Conservation (phyloP, 2,113 vertebrate genomes). For the Caracal caracal region DNA sequence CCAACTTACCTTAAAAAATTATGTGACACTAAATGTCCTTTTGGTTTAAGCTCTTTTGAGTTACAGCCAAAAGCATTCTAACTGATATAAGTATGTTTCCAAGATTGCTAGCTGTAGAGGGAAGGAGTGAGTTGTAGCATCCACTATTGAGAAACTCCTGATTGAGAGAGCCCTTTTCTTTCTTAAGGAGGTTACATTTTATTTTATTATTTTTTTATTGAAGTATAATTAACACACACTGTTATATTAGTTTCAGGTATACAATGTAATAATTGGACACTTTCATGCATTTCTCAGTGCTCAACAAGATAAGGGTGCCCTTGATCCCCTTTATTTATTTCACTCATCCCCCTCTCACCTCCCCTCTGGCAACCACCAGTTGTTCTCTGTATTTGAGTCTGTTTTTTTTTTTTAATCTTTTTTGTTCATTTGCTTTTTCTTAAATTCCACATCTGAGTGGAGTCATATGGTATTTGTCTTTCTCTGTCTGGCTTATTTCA, state of each 20-base stretch:
- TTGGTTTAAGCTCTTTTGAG: conserved; percentile 6
- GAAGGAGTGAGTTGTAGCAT: background rate
- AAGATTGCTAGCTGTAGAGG: background rate
- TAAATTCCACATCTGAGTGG: background rate
- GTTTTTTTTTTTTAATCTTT: background rate
- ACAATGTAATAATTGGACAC: background rate
- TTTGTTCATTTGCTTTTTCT: background rate
- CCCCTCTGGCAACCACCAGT: background rate
- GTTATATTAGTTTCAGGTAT: background rate
- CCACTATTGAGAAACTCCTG: background rate
- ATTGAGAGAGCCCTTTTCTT: background rate
- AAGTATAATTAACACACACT: background rate
- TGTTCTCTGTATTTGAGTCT: background rate
- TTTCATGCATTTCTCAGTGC: background rate
- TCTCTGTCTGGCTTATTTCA: background rate
- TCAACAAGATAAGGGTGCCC: background rate
- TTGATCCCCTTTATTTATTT: background rate
- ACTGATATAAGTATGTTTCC: background rate
- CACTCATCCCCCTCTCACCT: background rate
- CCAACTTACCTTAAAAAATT: background rate
- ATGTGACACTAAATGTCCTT: background rate
- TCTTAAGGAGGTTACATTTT: background rate
- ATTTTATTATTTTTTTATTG: background rate
- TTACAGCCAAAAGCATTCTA: background rate
- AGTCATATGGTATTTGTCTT: background rate